Conservation (phyloP, 2,888 invertebrate genomes). For the Halictus ligatus region DNA sequence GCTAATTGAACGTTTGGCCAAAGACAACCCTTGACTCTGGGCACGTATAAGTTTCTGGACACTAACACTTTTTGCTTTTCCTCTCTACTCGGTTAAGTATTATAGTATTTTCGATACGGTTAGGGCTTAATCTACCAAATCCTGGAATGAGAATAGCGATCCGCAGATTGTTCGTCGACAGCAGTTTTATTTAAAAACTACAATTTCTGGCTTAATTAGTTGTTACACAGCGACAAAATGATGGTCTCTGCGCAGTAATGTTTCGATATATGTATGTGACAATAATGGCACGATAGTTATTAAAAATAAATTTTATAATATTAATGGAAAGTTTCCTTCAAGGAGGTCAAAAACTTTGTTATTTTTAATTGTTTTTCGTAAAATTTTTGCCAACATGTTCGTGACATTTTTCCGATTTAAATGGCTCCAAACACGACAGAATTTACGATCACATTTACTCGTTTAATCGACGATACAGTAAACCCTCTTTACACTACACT, state of each 20-base stretch:
- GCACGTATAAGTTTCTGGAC: constrained; percentile 44
- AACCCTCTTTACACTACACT: too few relatives aligned
- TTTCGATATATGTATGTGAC: too few relatives aligned
- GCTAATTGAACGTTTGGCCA: constrained; percentile 28
- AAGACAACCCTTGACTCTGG: constrained; percentile 35
- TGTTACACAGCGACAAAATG: not conserved
- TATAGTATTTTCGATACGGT: constrained; percentile 20
- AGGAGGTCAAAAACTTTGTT: too few relatives aligned
- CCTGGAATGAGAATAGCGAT: not conserved
- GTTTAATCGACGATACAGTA: too few relatives aligned
- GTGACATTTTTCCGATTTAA: too few relatives aligned
- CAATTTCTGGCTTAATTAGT: not conserved
- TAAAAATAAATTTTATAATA: too few relatives aligned
- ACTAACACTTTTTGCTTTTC: constrained; percentile 3
- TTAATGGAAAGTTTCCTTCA: too few relatives aligned
- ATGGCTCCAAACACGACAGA: too few relatives aligned
- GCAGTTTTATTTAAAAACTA: not conserved
- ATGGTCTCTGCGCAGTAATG: not conserved
- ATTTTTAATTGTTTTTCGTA: too few relatives aligned
- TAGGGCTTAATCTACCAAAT: not conserved
- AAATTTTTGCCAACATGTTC: too few relatives aligned
- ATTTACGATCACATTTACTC: too few relatives aligned
- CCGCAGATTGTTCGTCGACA: not conserved
- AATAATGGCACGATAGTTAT: too few relatives aligned
- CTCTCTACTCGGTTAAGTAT: constrained; percentile 1